Percentiles rank a stretch among this genome's conserved stretches.
Conservation (phyloP, 2,113 vertebrate species). For the Micromys minutus region DNA sequence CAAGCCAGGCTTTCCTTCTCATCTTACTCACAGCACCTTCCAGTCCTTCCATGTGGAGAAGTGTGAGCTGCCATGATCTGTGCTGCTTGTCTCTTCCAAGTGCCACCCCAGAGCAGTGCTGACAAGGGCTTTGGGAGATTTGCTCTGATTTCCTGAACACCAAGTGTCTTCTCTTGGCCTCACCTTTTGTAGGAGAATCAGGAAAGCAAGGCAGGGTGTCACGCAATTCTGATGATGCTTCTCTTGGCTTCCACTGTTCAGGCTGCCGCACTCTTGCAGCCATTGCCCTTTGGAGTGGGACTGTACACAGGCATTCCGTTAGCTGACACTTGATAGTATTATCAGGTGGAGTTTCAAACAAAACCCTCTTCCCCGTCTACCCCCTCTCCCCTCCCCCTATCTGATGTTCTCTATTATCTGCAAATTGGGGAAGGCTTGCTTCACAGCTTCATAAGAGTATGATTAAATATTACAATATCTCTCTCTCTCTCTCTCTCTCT, state of each 20-base stretch:
- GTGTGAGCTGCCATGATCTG: rapidly evolving
- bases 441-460: neutral
- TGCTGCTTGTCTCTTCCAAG: neutral
- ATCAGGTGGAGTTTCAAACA: neutral
- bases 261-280: no score
- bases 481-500: neutral
- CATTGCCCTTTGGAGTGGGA: neutral
- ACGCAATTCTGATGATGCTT: neutral
- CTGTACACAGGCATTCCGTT: no score
- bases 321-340: neutral
- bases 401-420: neutral
- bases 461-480: neutral
- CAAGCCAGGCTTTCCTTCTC: neutral
- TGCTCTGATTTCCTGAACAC: neutral
- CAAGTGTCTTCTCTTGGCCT: neutral
- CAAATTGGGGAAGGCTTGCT: neutral
- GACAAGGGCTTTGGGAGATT: neutral
- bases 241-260: neutral
- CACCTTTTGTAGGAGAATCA: neutral
- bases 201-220: neutral
- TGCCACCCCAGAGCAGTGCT: neutral
- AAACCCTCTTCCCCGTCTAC: no score
- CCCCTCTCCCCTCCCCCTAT: neutral
- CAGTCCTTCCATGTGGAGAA: neutral
- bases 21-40: neutral